These are phyloP conservation scores for Phrynosoma platyrhinos DNA, from an alignment of 2,113 vertebrate genomes.

Conservation along the genomic window DNA sequence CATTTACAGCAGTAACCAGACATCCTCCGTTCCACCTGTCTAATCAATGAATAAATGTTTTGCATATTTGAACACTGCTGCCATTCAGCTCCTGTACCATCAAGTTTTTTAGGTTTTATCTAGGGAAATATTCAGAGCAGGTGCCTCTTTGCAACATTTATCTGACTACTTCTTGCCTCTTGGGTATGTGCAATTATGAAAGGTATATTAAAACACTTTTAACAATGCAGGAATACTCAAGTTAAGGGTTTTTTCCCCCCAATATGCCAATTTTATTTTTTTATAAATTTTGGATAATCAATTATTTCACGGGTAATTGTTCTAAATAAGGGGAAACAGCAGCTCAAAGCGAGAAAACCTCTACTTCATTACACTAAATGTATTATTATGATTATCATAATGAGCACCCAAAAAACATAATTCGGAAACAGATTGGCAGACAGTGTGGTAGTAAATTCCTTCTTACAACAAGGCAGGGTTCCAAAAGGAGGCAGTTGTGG, in stretches of 20 bases:
- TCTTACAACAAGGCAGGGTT: no score
- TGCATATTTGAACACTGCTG: neutral
- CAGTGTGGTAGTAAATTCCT: no score
- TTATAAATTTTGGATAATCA: neutral
- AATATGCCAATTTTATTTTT: neutral
- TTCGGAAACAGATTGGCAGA: no score
- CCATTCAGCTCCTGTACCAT: neutral
- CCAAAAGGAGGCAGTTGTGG: no score
- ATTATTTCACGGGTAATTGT: neutral
- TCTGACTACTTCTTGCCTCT: neutral
- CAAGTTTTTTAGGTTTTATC: neutral
- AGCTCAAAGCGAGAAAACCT: neutral
- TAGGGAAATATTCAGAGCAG: neutral
- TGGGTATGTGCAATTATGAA: neutral
- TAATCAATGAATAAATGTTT: conserved; percentile 21
- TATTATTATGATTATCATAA: no score
- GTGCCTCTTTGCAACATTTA: neutral
- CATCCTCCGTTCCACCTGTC: neutral
- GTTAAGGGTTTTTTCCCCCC: neutral
- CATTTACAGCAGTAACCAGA: neutral
- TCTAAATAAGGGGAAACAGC: neutral
- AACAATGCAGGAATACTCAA: neutral
- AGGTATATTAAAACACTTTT: neutral
- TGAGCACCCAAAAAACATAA: no score
- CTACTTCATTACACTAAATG: neutral